Evolutionary conservation across 1,140 invertebrate genomes (phyloP), one percentile per base, ranked within the genome.

Genomic region (Maniola jurtina): DNA sequence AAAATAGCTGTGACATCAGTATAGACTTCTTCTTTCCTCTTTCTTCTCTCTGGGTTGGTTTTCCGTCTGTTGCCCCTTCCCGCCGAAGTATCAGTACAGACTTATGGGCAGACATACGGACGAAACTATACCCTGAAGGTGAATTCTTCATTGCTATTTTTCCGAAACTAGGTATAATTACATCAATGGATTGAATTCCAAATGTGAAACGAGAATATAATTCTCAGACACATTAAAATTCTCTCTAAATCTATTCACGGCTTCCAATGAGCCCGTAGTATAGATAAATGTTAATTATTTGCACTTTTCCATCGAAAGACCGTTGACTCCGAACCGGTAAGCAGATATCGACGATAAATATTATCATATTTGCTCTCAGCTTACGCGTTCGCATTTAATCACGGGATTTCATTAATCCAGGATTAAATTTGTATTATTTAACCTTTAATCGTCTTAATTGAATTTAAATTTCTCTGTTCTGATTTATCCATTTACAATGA

Each of bases 311-410:
- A 42, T 66, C 58, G 48, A 61, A 36, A 61, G 50, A 55, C 54
- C 64, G 40, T 60, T 66, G 64, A 66, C 64, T 61, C 64, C 64
- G 45, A 63, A 63, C 33, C 64, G 11, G 38, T 52, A 42, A 66
- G 48, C 33, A 64, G 63, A 66, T 57, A 40, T 61, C 50, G 64
- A 16, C 42, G 48, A 61, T 66, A 66, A 66, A 66, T 61, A 66
- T 66, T 66, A 56, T 61, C 64, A 66, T 61, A 66, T 66, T 66
- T 66, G 38, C 58, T 60, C 38, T 56, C 13, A 42, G 50, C 59
- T 66, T 66, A 66, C 16, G 52, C 58, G 59, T 52, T 38, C 48
- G 50, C 42, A 57, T 34, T 61, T 59, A 58, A 68, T 63, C 66
- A 54, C 36, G 34, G 34, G 56, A 59, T 48, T 59, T 33, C 56